Evolutionary conservation across 1,140 invertebrate genomes (phyloP), one percentile per base, ranked within the genome.

Genomic region (Caenorhabditis latens): DNA sequence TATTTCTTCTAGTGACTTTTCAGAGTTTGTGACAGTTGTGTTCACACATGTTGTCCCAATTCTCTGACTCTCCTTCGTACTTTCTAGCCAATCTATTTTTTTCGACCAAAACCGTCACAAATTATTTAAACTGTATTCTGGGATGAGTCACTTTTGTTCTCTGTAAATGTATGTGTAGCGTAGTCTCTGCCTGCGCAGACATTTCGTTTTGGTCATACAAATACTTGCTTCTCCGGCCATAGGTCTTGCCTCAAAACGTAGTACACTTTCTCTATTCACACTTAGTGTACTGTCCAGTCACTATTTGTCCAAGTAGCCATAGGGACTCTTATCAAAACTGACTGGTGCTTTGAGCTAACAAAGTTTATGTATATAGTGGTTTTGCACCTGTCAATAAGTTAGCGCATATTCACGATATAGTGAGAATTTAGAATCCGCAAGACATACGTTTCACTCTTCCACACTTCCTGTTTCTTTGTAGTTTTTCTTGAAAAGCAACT

Each of bases 201-300:
- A 79, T 79, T 79, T 16, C 19, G 42, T 32, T 32, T 71, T 19
- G 67, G 71, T 79, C 71, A 71, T 71, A 71, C 65, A 71, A 71
- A 71, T 71, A 71, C 71, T 46, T 46, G 71, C 21, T 48, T 48
- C 3, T 50, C 24, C 16, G 46, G 43, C 3, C 43, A 32, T 32
- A 9, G 40, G 43, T 21, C 71, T 79, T 50, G 21, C 61, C 8
- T 63, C 61, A 63, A 63, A 50, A 79, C 43, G 19, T 50, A 21
- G 71, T 50, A 79, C 71, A 50, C 71, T 53, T 48, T 79, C 71
- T 48, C n/a, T 63, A 79, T 79, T 79, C 71, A 79, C 71, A 79
- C 71, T 79, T 79, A 8, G 21, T 79, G 53, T 3, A 32, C 61
- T 50, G 46, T 79, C n/a, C 42, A 71, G 40, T 43, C 42, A 21